A percentile compares a stretch with the other conserved stretches of the same genome.
Evolutionary conservation across 2,113 vertebrate genomes (phyloP).

Genomic region (Limanda limanda): DNA sequence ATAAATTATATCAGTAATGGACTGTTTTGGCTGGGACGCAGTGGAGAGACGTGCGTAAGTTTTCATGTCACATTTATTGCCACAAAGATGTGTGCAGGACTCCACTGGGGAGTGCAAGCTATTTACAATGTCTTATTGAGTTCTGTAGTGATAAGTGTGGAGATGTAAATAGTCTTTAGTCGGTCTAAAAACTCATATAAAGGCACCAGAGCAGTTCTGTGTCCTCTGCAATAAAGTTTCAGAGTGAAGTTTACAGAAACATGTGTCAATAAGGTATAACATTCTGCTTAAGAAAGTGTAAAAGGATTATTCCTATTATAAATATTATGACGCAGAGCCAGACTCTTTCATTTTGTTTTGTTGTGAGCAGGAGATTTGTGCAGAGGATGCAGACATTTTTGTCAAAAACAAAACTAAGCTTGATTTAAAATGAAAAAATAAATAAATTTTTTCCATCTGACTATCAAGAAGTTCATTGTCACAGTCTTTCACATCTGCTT

Average conservation of each 20-base stretch:
- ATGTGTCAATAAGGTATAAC: neutral
- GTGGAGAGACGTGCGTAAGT: neutral
- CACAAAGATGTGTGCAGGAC: neutral
- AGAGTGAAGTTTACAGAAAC: neutral
- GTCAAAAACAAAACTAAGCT: too few relatives aligned
- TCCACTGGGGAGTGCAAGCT: neutral
- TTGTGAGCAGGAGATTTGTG: neutral
- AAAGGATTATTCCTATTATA: neutral
- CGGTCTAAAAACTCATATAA: neutral
- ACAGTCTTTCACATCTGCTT: neutral
- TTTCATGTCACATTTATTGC: neutral
- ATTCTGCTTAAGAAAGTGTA: neutral
- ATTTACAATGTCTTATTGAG: neutral
- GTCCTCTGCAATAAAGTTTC: neutral
- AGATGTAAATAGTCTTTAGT: neutral
- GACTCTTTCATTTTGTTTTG: neutral
- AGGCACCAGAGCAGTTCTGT: neutral
- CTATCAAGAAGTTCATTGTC: too few relatives aligned
- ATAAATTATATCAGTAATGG: too few relatives aligned
- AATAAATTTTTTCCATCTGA: neutral
- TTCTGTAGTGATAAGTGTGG: neutral
- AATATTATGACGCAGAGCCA: neutral
- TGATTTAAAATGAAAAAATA: neutral
- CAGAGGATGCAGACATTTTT: too few relatives aligned
- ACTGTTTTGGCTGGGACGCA: neutral